Evolutionary conservation across 2,888 invertebrate species (phyloP).

Genomic region (Unio pictorum): DNA sequence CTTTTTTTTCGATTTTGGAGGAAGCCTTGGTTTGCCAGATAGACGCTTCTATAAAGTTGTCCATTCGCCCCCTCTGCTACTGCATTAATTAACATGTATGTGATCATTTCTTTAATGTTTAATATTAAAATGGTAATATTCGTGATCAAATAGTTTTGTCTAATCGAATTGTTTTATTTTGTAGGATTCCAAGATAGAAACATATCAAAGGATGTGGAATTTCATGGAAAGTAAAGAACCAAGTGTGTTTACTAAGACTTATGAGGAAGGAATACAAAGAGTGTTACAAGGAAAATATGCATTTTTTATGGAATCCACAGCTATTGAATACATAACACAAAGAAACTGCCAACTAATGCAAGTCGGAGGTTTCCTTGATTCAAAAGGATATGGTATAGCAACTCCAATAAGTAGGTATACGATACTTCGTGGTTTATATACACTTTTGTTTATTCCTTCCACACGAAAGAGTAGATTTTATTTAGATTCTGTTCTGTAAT

Average conservation of each 20-base stretch:
- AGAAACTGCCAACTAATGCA: conserved; percentile 97
- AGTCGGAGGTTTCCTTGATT: conserved; percentile 90
- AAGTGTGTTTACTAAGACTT: conserved; percentile 88
- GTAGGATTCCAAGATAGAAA: conserved; percentile 84
- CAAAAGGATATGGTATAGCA: conserved; percentile 96
- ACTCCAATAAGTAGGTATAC: conserved; percentile 85
- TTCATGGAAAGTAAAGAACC: conserved; percentile 84
- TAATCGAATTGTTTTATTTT: conserved; percentile 66
- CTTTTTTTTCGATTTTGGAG: too few relatives aligned
- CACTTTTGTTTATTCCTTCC: not conserved
- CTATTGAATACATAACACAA: conserved; percentile 92
- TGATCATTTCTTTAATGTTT: conserved; percentile 64
- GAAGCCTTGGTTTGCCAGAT: too few relatives aligned
- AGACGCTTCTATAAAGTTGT: too few relatives aligned
- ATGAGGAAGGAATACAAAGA: conserved; percentile 90
- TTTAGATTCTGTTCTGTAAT: not conserved
- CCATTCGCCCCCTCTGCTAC: too few relatives aligned
- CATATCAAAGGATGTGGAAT: conserved; percentile 86
- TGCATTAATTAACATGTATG: too few relatives aligned
- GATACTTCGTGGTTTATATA: not conserved
- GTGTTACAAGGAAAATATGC: conserved; percentile 92
- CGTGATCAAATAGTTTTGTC: not conserved
- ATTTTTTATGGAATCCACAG: conserved; percentile 98
- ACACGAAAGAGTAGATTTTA: not conserved
- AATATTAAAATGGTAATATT: not conserved